Percentiles rank a stretch among this genome's conserved stretches.
Conservation (phyloP, 2,113 vertebrate species). For the Tinamus guttatus region DNA sequence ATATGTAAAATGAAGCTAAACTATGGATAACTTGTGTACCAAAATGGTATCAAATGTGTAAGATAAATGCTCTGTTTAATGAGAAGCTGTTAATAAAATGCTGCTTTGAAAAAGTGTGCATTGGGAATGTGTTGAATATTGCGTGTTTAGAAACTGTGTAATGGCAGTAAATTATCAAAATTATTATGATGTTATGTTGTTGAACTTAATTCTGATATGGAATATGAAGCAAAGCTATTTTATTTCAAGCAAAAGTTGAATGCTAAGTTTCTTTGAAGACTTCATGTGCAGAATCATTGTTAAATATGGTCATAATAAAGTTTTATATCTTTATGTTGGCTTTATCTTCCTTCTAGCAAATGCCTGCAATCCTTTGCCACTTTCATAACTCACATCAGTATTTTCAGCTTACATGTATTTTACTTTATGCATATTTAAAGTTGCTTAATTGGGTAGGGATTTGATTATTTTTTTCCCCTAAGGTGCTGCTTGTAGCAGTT, state of each 20-base stretch:
- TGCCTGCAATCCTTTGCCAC: background rate
- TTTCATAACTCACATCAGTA: background rate
- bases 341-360: background rate
- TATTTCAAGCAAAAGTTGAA: conserved; percentile 31
- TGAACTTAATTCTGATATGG: background rate
- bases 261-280: conserved; percentile 6
- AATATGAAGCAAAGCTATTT: conserved; percentile 45
- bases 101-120: conserved; percentile 53
- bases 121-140: conserved; percentile 13
- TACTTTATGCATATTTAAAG: background rate
- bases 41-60: conserved; percentile 48
- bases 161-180: background rate
- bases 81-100: conserved; percentile 45
- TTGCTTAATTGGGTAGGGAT: background rate
- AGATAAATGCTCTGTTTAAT: conserved; percentile 50
- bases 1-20: conserved; percentile 70
- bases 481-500: background rate
- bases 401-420: background rate
- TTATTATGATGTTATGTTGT: background rate
- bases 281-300: conserved; percentile 50
- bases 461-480: background rate
- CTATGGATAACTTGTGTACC: conserved; percentile 34
- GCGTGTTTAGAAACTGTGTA: background rate
- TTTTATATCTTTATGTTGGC: conserved; percentile 53
- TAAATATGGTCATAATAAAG: conserved; percentile 66